Conservation (phyloP, 2,888 invertebrate genomes). For the Patella depressa region DNA sequence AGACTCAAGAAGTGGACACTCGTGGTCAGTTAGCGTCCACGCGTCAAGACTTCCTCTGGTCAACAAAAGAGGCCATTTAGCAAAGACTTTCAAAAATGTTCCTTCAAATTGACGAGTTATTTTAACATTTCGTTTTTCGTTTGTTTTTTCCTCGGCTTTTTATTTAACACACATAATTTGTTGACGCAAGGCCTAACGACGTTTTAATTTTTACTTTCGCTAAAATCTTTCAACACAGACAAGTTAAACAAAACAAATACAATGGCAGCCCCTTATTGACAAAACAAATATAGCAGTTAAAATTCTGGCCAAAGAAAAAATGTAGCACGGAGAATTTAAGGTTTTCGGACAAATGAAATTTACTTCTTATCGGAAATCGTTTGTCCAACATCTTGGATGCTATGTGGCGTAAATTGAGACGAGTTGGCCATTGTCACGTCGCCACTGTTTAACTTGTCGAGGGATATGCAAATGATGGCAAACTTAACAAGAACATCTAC, state of each 20-base stretch:
- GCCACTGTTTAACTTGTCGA: conserved; percentile 26
- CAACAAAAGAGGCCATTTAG: background rate
- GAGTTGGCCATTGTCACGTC: conserved; percentile 22
- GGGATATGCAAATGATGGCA: conserved; percentile 22
- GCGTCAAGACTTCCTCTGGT: background rate
- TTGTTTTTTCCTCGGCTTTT: background rate
- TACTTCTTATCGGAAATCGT: conserved; percentile 30
- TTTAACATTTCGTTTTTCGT: background rate
- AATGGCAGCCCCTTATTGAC: conserved; percentile 35
- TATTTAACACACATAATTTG: conserved; percentile 5
- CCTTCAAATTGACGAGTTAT: background rate
- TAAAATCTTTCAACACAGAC: conserved; percentile 16
- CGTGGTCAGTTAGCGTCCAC: conserved; percentile 4
- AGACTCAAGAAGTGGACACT: background rate
- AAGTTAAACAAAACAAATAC: conserved; percentile 26
- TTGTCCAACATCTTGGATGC: conserved; percentile 29
- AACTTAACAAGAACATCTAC: background rate
- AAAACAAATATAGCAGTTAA: conserved; percentile 27
- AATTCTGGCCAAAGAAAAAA: conserved; percentile 23
- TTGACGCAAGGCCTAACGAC: background rate
- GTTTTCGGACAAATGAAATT: conserved; percentile 34
- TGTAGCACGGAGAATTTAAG: conserved; percentile 30
- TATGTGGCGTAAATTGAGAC: conserved; percentile 24
- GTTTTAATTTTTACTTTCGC: conserved; percentile 23
- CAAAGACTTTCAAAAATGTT: background rate